Conservation (phyloP, 2,797 vertebrate genomes). For the Echiichthys vipera region DNA sequence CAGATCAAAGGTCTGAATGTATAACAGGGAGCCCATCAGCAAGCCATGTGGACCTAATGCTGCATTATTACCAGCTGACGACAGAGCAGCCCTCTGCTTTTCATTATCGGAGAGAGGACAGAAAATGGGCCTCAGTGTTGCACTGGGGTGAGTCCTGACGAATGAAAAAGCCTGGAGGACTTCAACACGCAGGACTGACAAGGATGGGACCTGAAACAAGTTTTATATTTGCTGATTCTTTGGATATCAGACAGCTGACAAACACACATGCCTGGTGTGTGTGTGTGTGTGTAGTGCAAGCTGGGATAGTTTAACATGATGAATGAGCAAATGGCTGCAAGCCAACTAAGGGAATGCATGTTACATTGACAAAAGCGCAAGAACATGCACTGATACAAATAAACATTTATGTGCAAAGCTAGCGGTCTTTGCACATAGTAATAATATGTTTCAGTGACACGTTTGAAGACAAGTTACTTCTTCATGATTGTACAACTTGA, state of each 20-base stretch:
- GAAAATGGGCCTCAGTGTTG: conserved; percentile 59
- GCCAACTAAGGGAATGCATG: conserved; percentile 5
- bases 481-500: not conserved
- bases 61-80: conserved; percentile 77
- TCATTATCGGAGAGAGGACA: conserved; percentile 69
- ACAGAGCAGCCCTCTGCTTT: conserved; percentile 72
- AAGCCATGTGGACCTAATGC: conserved; percentile 61
- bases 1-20: conserved; percentile 67
- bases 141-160: conserved; percentile 50
- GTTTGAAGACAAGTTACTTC: not conserved
- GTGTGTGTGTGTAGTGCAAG: conserved; percentile 16
- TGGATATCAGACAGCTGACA: conserved; percentile 6
- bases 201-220: conserved; percentile 20
- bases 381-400: not conserved
- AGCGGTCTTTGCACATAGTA: no score
- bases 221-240: conserved; percentile 34
- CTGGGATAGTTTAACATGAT: conserved; percentile 61
- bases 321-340: conserved; percentile 62
- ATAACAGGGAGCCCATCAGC: conserved; percentile 53
- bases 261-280: conserved; percentile 24
- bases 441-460: not conserved
- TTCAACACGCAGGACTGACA: conserved; percentile 28
- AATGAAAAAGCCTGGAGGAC: conserved; percentile 40
- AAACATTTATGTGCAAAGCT: no score
- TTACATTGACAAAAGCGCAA: no score